Evolutionary conservation across 2,113 vertebrate species (phyloP).

Genomic region (Chrysemys picta): DNA sequence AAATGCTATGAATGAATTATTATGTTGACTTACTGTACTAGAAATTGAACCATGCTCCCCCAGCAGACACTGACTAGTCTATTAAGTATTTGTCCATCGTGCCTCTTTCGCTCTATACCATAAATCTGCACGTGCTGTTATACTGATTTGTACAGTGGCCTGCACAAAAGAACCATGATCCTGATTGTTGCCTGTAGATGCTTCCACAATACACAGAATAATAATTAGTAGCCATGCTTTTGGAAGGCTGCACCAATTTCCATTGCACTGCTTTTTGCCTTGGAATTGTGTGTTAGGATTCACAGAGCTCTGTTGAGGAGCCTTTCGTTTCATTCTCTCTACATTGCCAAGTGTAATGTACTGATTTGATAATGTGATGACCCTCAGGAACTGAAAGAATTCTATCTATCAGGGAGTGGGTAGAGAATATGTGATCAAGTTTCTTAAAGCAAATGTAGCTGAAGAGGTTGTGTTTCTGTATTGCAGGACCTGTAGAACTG

Average conservation of each 20-base stretch:
- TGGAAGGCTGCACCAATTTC: background rate
- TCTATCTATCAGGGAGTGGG: no score
- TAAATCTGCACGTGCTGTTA: background rate
- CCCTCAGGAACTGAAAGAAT: background rate
- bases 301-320: background rate
- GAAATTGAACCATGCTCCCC: rapidly evolving
- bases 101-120: background rate
- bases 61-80: background rate
- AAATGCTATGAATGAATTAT: background rate
- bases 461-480: background rate
- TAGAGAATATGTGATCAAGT: background rate
- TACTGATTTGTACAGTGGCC: background rate
- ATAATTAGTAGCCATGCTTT: background rate
- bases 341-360: background rate
- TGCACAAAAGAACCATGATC: background rate
- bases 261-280: background rate
- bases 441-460: background rate
- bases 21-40: background rate
- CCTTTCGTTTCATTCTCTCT: background rate
- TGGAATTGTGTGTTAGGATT: background rate
- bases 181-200: background rate
- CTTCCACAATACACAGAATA: background rate
- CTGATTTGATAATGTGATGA: background rate
- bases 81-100: rapidly evolving
- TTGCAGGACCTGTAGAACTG: background rate